These are phyloP conservation scores for Burhinus oedicnemus DNA, from an alignment of 2,113 vertebrate genomes.

Conservation along the genomic window DNA sequence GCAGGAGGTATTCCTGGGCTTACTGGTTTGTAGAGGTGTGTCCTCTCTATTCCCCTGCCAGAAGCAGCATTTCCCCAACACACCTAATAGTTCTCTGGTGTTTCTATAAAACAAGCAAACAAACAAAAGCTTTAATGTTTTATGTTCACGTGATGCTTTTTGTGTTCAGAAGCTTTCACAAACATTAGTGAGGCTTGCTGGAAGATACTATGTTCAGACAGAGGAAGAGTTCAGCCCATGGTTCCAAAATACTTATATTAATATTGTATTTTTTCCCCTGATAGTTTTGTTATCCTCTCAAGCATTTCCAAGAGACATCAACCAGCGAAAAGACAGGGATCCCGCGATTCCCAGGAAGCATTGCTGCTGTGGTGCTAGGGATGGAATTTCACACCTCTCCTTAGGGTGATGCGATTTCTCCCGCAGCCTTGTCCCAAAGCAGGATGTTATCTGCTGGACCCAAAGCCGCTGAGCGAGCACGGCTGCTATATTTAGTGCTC, in stretches of 20 bases:
- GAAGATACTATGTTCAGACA: not conserved
- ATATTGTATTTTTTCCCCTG: not conserved
- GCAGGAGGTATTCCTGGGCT: not conserved
- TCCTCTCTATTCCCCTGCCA: not conserved
- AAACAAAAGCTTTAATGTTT: not conserved
- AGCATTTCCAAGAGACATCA: not conserved
- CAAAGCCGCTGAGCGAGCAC: not conserved
- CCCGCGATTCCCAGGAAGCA: not conserved
- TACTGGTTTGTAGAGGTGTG: not conserved
- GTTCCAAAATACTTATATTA: accelerated
- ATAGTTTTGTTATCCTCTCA: not conserved
- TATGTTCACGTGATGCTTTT: not conserved
- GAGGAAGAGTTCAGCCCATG: not conserved
- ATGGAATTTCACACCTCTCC: not conserved
- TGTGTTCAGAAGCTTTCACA: not conserved
- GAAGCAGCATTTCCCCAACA: not conserved
- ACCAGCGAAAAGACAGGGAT: not conserved
- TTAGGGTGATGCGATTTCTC: not conserved
- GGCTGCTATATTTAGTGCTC: not conserved
- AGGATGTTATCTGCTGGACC: not conserved
- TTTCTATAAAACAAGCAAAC: not conserved
- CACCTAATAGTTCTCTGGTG: not conserved
- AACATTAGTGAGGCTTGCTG: not conserved
- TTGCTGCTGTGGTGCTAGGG: not conserved
- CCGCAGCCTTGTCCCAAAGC: not conserved